These are phyloP conservation scores for Amphibalanus amphitrite DNA, from an alignment of 1,140 invertebrate genomes.

Conservation along the genomic window DNA sequence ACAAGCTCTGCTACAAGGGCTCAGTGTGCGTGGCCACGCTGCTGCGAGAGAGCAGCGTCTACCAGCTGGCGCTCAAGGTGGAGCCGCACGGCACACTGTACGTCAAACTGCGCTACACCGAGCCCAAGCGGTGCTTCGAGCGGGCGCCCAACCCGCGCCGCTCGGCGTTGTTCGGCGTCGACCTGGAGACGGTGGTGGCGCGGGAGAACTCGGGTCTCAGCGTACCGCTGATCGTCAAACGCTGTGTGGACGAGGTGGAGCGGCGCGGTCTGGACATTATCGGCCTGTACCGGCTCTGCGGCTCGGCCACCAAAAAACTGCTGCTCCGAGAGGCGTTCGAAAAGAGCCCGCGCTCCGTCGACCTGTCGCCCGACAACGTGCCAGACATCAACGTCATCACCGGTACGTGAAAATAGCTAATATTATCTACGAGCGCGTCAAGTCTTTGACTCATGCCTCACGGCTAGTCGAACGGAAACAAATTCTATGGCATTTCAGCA, in stretches of 20 bases:
- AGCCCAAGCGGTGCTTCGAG: constrained; percentile 67
- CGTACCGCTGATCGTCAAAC: constrained; percentile 75
- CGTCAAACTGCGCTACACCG: constrained; percentile 78
- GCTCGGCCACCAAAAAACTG: constrained; percentile 83
- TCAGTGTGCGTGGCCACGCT: constrained; percentile 69
- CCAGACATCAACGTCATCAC: constrained; percentile 97
- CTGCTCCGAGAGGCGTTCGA: constrained; percentile 89
- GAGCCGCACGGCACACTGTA: constrained; percentile 88
- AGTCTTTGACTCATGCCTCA: too few relatives aligned
- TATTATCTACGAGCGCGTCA: too few relatives aligned
- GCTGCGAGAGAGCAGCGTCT: constrained; percentile 26
- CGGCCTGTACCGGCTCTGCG: constrained; percentile 86
- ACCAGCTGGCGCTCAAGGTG: constrained; percentile 53
- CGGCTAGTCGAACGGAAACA: too few relatives aligned
- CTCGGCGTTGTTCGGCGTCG: constrained; percentile 59
- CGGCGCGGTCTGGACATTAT: constrained; percentile 88
- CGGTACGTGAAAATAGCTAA: too few relatives aligned
- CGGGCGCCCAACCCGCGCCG: constrained; percentile 24
- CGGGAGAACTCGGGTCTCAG: constrained; percentile 40
- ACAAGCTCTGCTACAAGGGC: constrained; percentile 84
- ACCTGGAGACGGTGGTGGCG: constrained; percentile 75
- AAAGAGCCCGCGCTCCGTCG: constrained; percentile 69
- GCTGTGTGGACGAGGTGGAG: constrained; percentile 93
- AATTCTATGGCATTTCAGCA: too few relatives aligned
- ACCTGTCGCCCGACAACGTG: constrained; percentile 87